Evolutionary conservation across 2,888 invertebrate species (phyloP).

Genomic region (Drosophila kambysellisi): DNA sequence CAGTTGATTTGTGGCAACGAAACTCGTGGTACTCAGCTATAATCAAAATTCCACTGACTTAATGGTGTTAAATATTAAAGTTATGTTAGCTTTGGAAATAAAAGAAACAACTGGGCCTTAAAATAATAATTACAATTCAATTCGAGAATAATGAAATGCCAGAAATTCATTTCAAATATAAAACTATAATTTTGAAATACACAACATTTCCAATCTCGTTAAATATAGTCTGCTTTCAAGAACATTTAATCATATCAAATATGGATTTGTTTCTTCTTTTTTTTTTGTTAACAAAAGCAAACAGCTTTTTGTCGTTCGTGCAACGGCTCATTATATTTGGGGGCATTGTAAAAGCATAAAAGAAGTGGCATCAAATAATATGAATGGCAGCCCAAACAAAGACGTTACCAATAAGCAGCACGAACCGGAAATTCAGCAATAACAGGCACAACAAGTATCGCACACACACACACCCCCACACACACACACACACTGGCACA

Average conservation of each 20-base stretch:
- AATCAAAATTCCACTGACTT: not conserved
- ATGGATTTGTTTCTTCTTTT: not conserved
- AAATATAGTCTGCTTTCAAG: not conserved
- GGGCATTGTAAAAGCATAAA: slow-evolving; percentile 40
- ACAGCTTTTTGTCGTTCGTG: slow-evolving; percentile 28
- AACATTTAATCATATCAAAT: not conserved
- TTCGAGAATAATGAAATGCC: not conserved
- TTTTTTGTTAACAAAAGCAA: slow-evolving; percentile 7
- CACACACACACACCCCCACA: slow-evolving; percentile 20
- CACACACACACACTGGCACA: slow-evolving; percentile 2
- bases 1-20: slow-evolving; percentile 33
- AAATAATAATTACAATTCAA: not conserved
- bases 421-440: slow-evolving; percentile 13
- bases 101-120: not conserved
- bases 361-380: slow-evolving; percentile 22
- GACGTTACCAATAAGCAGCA: slow-evolving; percentile 46
- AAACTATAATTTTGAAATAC: not conserved
- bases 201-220: not conserved
- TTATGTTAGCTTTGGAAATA: not conserved
- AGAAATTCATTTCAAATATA: not conserved
- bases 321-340: slow-evolving; percentile 1
- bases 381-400: slow-evolving; percentile 43
- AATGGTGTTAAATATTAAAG: slow-evolving; percentile 13
- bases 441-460: slow-evolving; percentile 35
- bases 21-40: not conserved